Percentiles rank a stretch among this genome's conserved stretches.
These are phyloP conservation scores for Butorides virescens DNA, from an alignment of 2,113 vertebrate genomes.

Conservation along the genomic window DNA sequence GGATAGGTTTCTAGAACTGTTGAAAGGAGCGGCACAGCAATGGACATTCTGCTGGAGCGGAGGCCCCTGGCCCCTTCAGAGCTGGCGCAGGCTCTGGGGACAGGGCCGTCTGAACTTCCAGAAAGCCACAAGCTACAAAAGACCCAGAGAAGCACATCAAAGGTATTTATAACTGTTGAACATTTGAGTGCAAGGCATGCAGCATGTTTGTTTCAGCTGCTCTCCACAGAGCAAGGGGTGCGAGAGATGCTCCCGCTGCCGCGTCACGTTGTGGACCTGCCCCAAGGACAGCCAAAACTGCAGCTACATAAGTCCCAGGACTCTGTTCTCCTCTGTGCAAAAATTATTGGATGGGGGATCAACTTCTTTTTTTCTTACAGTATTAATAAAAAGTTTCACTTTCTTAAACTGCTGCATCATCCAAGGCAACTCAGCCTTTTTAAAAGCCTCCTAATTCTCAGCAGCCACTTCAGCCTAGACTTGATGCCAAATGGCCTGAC, in stretches of 20 bases:
- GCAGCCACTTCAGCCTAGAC: neutral
- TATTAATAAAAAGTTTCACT: neutral
- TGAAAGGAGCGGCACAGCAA: neutral
- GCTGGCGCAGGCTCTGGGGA: neutral
- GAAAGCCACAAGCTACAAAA: neutral
- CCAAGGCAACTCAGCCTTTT: neutral
- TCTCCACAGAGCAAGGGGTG: neutral
- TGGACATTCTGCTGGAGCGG: neutral
- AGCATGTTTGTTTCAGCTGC: neutral
- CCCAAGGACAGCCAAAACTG: neutral
- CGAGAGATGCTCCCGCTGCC: neutral
- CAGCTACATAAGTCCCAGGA: neutral
- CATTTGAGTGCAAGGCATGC: neutral
- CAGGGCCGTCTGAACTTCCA: neutral
- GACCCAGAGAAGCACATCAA: neutral
- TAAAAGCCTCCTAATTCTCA: neutral
- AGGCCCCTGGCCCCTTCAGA: neutral
- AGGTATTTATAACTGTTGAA: neutral
- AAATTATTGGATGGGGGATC: neutral
- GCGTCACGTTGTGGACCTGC: neutral
- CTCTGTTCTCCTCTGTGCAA: neutral
- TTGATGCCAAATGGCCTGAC: neutral
- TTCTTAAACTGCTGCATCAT: neutral
- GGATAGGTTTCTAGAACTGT: neutral
- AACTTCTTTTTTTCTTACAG: neutral